Evolutionary conservation across 2,797 vertebrate genomes (phyloP), one percentile per base, ranked within the genome.

Genomic region (Lophura swinhoii): DNA sequence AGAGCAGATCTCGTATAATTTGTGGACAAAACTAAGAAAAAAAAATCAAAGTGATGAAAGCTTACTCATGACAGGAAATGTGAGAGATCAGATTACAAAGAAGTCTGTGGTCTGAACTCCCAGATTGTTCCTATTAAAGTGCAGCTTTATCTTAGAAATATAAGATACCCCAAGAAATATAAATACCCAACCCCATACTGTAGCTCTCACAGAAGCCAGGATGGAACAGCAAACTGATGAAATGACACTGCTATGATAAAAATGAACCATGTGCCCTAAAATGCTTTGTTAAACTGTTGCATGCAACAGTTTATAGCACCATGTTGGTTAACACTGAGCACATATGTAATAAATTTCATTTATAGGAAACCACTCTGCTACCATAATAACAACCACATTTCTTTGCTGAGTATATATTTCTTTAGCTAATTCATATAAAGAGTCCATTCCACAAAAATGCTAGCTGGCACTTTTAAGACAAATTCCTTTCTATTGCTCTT

Each of bases 221-320:
- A 46, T 9, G 46, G 58, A 93, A 41, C 0, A 1, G 37, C 62
- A 18, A 41, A 7, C 51, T 55, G 49, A 84, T 62, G 48, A 87
- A 92, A 95, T 80, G 68, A 53, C 87, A 77, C 37, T 82, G 33
- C 64, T 82, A 35, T 77, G 85, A 84, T 62, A 62, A 87, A 88
- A 94, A 67, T 14, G 26, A 72, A 64, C 68, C 14, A 12, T 84
- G 56, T 23, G 14, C 64, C 26, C 26, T 81, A 60, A 70, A 86
- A 12, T 76, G 46, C 21, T 33, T 76, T 71, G 5, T 60, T 94
- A 63, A 77, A 29, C 44, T 73, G 35, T 48, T 70, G 76, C 1
- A 5, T 49, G 41, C 64, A 87, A 66, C 10, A 71, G 68, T 68
- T 74, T 66, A 22, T 35, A 79, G 26, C 20, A 46, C 44, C 5